A percentile compares a stretch with the other conserved stretches of the same genome.
Evolutionary conservation across 2,797 vertebrate species (phyloP).

Genomic region (Chromis chromis): DNA sequence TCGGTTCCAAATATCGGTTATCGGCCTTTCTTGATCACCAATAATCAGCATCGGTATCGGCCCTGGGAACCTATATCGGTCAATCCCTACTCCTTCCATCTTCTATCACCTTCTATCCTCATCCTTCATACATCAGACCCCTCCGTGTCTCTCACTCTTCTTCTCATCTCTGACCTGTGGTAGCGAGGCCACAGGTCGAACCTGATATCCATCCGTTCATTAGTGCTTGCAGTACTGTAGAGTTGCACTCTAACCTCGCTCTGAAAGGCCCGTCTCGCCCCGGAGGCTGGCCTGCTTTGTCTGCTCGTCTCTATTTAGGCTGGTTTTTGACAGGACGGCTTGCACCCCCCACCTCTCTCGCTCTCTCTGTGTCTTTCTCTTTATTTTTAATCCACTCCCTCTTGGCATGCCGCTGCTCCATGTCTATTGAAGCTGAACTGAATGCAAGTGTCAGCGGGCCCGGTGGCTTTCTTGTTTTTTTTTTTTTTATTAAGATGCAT

Average conservation of each 20-base stretch:
- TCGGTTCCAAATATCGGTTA: too few species aligned
- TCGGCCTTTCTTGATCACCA: too few species aligned
- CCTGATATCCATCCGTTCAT: conserved; percentile 58
- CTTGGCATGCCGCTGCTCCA: conserved; percentile 73
- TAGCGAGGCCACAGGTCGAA: conserved; percentile 47
- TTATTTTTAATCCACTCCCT: conserved; percentile 79
- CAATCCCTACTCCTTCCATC: not conserved
- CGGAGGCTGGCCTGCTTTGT: conserved; percentile 67
- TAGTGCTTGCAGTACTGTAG: conserved; percentile 41
- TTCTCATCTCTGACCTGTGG: conserved; percentile 16
- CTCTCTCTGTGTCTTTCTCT: conserved; percentile 64
- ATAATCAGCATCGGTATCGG: too few species aligned
- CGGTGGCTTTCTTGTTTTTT: conserved; percentile 72
- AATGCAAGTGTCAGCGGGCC: conserved; percentile 76
- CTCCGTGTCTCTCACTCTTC: conserved; percentile 11
- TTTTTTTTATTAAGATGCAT: conserved; percentile 75
- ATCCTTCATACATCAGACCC: too few species aligned
- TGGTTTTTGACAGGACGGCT: conserved; percentile 71
- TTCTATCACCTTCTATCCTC: not conserved
- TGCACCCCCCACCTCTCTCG: conserved; percentile 23
- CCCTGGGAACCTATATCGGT: not conserved
- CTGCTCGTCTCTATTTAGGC: conserved; percentile 60
- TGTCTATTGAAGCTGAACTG: conserved; percentile 80
- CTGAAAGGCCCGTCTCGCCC: conserved; percentile 50
- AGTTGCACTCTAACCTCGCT: conserved; percentile 67